phyloP scores from a whole-genome alignment of 2,113 vertebrate genomes.

The Sialia sialis region DNA sequence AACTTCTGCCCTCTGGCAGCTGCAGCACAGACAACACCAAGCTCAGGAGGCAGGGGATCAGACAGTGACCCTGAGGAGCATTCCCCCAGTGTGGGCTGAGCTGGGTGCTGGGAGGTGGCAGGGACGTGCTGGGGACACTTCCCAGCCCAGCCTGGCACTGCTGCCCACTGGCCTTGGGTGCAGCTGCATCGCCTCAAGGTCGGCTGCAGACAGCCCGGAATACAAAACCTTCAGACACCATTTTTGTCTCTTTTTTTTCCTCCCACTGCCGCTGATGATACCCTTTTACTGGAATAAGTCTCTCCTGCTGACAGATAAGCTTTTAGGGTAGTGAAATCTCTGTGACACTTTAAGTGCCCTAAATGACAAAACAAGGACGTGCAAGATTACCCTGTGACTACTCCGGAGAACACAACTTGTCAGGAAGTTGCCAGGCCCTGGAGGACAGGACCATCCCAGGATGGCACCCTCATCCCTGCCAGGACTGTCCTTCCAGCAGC shows the following conservation, averaged over 20 bases:
- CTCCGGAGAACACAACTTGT: constrained; percentile 46
- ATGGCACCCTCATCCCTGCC: background rate
- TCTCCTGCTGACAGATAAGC: constrained; percentile 63
- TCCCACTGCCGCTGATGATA: constrained; percentile 37
- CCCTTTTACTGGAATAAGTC: constrained; percentile 66
- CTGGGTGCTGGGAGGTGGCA: background rate
- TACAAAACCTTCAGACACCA: background rate
- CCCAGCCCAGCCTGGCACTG: rapidly evolving
- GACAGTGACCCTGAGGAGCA: background rate
- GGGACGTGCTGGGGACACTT: background rate
- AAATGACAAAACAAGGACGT: constrained; percentile 69
- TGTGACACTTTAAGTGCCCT: constrained; percentile 64
- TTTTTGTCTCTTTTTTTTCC: background rate
- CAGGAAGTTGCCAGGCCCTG: background rate
- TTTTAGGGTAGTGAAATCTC: constrained; percentile 60
- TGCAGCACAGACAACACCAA: rapidly evolving
- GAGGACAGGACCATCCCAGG: too few species aligned
- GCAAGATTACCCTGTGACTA: constrained; percentile 28
- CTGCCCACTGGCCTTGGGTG: background rate
- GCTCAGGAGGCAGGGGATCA: background rate
- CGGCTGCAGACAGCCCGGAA: background rate
- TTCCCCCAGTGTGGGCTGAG: rapidly evolving
- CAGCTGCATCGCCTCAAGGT: background rate
- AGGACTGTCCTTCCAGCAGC: background rate
- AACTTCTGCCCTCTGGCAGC: background rate